Base-by-base conservation (phyloP, 2,113 vertebrate species). In the Regulus satrapa region DNA sequence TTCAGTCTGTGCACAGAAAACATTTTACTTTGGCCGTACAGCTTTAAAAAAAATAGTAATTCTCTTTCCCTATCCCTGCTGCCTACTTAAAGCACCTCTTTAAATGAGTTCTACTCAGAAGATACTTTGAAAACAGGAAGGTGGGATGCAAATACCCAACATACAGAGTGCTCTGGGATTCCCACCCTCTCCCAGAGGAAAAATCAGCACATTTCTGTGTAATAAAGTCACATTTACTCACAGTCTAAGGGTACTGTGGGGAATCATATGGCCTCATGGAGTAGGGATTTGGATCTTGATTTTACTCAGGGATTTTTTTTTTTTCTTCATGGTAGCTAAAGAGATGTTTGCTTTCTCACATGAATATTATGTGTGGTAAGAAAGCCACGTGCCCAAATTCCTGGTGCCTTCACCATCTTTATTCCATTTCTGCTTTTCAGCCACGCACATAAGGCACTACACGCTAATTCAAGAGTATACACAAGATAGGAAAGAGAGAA, bases 381-480 rank as follows among this genome's bases (percentile, higher is more conserved):
- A 94, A 59, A n/a, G 56, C 73, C 73, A 49, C 5, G 2, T 94
- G 80, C 48, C 23, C 49, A 75, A 45, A 85, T 84, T 89, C 61
- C 69, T 63, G 64, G 5, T 85, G 32, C 48, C 64, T 71, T 95
- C 66, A 41, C 36, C 20, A 20, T 84, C 36, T 85, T 89, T 61
- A 24, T 78, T 84, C 38, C 4, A 34, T 94, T 91, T 74, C 77
- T 91, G 38, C 10, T 41, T 84, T 82, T 73, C 54, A 84, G 63
- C 61, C 45, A 72, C 0, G 0, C 17, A 45, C 7, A 7, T 64
- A 45, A 59, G 54, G 51, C 9, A 32, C 14, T 80, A 12, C 0
- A 0, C 0, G 0, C 12, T 77, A 55, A 84, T 75, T 91, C 56
- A 72, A 68, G 64, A 84, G 12, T 56, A 40, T 36, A 41, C 9